A percentile compares a stretch with the other conserved stretches of the same genome.
phyloP scores from a whole-genome alignment of 2,888 invertebrate genomes.

The Diplazon laetatorius region DNA sequence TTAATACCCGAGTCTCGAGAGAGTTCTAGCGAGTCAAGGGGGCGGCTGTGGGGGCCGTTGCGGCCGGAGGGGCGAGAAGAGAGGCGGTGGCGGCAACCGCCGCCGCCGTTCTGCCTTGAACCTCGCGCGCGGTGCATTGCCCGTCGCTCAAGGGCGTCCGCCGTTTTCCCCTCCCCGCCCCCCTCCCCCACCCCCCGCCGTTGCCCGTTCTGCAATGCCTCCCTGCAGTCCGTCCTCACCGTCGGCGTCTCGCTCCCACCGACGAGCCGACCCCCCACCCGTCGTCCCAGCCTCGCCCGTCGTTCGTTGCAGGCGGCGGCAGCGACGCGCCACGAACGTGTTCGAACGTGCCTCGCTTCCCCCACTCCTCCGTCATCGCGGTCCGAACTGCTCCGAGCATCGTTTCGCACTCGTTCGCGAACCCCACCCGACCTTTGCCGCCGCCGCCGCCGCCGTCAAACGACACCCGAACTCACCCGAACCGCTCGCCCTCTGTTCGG shows the following conservation, averaged over 20 bases:
- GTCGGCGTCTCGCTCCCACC: conserved; percentile 15
- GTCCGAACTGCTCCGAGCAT: conserved; percentile 38
- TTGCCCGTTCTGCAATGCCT: conserved; percentile 44
- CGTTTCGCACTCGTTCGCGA: conserved; percentile 53
- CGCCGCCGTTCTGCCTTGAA: conserved; percentile 82
- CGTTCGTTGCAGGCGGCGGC: conserved; percentile 9
- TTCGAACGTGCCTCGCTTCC: conserved; percentile 18
- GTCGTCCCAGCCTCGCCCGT: not conserved
- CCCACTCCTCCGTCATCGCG: conserved; percentile 56
- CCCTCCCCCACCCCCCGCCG: conserved; percentile 38
- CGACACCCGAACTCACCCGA: conserved; percentile 30
- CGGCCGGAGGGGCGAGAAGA: conserved; percentile 47
- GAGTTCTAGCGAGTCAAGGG: conserved; percentile 52
- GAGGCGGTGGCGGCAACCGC: conserved; percentile 76
- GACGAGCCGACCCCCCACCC: not conserved
- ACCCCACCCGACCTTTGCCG: conserved; percentile 67
- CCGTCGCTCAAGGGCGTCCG: conserved; percentile 83
- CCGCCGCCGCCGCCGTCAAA: conserved; percentile 40
- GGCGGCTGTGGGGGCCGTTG: conserved; percentile 55
- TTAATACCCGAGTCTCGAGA: conserved; percentile 18
- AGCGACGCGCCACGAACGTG: conserved; percentile 17
- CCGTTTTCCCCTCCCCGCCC: conserved; percentile 72
- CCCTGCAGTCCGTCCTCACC: not conserved
- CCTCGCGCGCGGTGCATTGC: conserved; percentile 82
- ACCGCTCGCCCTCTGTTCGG: conserved; percentile 61